These are phyloP conservation scores for Cheilosia pagana DNA, from an alignment of 2,888 invertebrate genomes.

Conservation along the genomic window DNA sequence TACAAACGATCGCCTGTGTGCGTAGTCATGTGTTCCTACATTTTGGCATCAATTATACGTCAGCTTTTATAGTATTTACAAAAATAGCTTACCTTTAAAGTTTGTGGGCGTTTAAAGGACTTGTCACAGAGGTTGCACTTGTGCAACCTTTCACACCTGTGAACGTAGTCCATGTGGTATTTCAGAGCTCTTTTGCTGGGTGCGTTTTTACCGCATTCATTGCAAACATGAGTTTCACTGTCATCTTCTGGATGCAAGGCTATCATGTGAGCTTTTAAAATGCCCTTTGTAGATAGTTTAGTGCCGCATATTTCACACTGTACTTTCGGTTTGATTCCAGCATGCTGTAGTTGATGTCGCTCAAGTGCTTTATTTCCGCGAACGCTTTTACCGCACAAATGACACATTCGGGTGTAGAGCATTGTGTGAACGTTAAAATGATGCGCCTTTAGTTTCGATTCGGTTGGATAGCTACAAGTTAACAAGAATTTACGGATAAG, in stretches of 20 bases:
- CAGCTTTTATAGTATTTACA: neutral
- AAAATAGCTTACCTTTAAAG: conserved; percentile 37
- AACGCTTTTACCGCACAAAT: conserved; percentile 51
- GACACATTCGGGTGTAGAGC: conserved; percentile 51
- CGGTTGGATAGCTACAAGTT: conserved; percentile 40
- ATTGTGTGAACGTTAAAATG: conserved; percentile 49
- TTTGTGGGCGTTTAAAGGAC: conserved; percentile 51
- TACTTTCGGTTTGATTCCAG: conserved; percentile 33
- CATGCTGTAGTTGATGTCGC: conserved; percentile 48
- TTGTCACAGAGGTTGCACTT: conserved; percentile 55
- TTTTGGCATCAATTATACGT: neutral
- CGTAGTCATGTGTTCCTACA: conserved; percentile 78
- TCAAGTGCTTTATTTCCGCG: conserved; percentile 57
- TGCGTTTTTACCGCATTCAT: conserved; percentile 47
- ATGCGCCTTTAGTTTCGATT: conserved; percentile 51
- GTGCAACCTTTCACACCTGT: conserved; percentile 40
- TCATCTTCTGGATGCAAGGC: conserved; percentile 50
- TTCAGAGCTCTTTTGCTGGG: conserved; percentile 59
- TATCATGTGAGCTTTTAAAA: conserved; percentile 56
- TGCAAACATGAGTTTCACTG: conserved; percentile 36
- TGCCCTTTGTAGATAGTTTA: conserved; percentile 48
- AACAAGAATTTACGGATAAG: too few relatives aligned
- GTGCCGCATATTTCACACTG: conserved; percentile 53
- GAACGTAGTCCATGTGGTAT: conserved; percentile 61
- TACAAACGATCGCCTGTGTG: conserved; percentile 79